phyloP scores from a whole-genome alignment of 2,113 vertebrate genomes.

The Stegastes partitus region DNA sequence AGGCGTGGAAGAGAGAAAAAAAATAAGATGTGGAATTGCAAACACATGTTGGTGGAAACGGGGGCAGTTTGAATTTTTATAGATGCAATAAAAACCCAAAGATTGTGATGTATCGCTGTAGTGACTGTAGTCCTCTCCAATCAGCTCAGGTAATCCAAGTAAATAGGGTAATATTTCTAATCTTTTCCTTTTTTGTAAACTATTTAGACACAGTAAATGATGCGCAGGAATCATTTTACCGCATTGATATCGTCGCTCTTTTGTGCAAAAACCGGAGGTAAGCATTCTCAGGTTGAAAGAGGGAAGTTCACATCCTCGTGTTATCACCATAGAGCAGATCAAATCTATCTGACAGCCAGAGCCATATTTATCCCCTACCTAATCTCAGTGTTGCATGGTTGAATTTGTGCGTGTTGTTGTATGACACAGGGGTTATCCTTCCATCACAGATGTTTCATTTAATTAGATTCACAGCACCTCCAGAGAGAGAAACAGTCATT shows the following conservation, averaged over 20 bases:
- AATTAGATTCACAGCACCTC: conserved; percentile 46
- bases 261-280: not conserved
- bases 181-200: no score
- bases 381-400: conserved; percentile 16
- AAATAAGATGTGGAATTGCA: not conserved
- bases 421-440: conserved; percentile 38
- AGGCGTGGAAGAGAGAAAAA: not conserved
- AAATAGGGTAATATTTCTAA: no score
- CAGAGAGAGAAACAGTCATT: conserved; percentile 34
- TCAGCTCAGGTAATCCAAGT: no score
- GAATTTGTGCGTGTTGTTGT: conserved; percentile 13
- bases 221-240: not conserved
- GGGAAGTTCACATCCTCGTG: not conserved
- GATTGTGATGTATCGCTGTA: no score
- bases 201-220: not conserved
- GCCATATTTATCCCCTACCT: conserved; percentile 11
- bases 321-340: not conserved
- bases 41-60: not conserved
- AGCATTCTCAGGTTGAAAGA: not conserved
- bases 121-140: no score
- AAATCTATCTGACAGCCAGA: conserved; percentile 23
- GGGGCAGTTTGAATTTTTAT: no score
- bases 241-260: not conserved
- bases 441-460: conserved; percentile 51
- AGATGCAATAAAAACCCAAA: no score